Base-by-base conservation (phyloP, 2,888 invertebrate genomes). In the Chrysotoxum bicinctum region DNA sequence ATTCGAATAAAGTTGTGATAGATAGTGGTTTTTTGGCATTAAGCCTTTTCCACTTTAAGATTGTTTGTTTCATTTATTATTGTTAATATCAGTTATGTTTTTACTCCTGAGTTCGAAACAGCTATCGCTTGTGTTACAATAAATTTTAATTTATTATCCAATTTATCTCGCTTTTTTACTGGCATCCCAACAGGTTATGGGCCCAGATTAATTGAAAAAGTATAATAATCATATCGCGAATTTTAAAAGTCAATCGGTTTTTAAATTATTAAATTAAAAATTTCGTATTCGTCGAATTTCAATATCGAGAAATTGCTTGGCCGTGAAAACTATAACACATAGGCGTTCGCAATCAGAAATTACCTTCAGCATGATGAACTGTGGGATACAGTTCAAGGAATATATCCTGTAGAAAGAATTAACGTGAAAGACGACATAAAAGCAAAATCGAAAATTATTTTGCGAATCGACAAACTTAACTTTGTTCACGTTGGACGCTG, bases 371-470 rank as follows among this genome's bases (percentile, higher is more conserved):
- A 80, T 81, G 83, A 80, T 66, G 78, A 30, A 75, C 66, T 16
- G 73, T 87, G 77, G 84, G 84, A 81, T 14, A 78, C 75, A 4
- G 75, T 84, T 0, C 21, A 66, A 60, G 84, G 73, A 14, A 60
- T 14, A 5, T 69, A 79, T 64, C 68, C 79, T 12, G 16, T 50
- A 2, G 37, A 3, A 9, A 76, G 73, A 60, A 62, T 35, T 10
- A 7, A 60, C 9, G 14, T 14, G 14, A 40, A 54, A 32, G 1
- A 45, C 0, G 52, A 60, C 10, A 40, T n/a, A 12, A 78, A 70
- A 43, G 70, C 70, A 5, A 78, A 72, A 37, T 9, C 76, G 16
- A 82, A 82, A 37, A 69, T 83, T 10, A 76, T 79, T 64, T 54
- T 79, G 23, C 40, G 70, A 2, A 48, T 87, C 0, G 87, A 80